These are phyloP conservation scores for Sitodiplosis mosellana DNA, from an alignment of 1,140 invertebrate genomes.

Conservation along the genomic window DNA sequence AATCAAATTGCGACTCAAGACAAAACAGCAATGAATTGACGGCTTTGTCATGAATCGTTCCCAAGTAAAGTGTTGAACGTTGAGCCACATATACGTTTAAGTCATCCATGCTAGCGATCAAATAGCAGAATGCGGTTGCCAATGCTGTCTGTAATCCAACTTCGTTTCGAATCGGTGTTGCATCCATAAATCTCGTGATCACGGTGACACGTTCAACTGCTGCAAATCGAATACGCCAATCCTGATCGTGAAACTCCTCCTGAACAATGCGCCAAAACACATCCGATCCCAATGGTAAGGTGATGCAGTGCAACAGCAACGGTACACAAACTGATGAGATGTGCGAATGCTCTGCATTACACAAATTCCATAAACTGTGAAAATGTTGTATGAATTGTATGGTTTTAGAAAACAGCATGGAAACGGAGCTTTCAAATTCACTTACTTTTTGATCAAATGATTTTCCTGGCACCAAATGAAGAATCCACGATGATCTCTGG, in stretches of 20 bases:
- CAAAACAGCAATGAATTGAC: constrained; percentile 70
- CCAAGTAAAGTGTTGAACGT: constrained; percentile 77
- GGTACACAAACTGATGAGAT: constrained; percentile 79
- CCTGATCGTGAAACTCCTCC: constrained; percentile 75
- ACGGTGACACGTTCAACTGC: constrained; percentile 87
- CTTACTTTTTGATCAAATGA: constrained; percentile 82
- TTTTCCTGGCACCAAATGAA: constrained; percentile 97
- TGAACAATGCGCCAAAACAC: constrained; percentile 90
- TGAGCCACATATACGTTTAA: constrained; percentile 87
- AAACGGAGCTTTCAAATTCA: too few species aligned
- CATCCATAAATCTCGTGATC: constrained; percentile 83
- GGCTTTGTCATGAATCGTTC: constrained; percentile 79
- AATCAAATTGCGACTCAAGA: constrained; percentile 80
- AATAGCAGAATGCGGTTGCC: constrained; percentile 91
- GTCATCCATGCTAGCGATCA: constrained; percentile 92
- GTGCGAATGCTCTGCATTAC: constrained; percentile 84
- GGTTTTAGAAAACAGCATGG: too few species aligned
- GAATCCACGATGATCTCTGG: constrained; percentile 82
- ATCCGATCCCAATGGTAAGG: constrained; percentile 77
- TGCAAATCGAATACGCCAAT: constrained; percentile 80
- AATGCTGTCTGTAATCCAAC: constrained; percentile 78
- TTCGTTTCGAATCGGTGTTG: constrained; percentile 64
- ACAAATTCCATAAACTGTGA: constrained; percentile 74
- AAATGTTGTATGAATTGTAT: background rate
- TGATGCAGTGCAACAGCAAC: constrained; percentile 84